Percentiles rank a stretch among this genome's conserved stretches.
Evolutionary conservation across 2,888 invertebrate genomes (phyloP).

Genomic region (Synanthedon vespiformis): DNA sequence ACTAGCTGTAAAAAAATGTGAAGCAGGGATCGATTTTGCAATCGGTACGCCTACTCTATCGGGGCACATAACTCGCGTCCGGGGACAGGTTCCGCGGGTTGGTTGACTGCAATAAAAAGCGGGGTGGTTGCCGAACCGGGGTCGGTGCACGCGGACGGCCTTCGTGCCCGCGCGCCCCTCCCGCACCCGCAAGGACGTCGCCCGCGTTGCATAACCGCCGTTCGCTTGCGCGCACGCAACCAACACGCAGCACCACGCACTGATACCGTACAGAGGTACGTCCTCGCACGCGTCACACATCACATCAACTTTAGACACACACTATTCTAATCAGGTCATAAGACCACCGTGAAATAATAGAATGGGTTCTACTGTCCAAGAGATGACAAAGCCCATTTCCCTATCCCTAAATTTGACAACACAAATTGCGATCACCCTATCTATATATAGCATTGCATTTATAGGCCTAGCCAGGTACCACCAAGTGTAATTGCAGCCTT

Average conservation of each 20-base stretch:
- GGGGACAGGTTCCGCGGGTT: slow-evolving; percentile 34
- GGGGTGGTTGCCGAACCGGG: slow-evolving; percentile 30
- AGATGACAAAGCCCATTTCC: too few species aligned
- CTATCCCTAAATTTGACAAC: too few species aligned
- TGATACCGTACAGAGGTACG: slow-evolving; percentile 4
- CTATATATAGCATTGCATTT: too few species aligned
- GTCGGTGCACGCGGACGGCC: slow-evolving; percentile 57
- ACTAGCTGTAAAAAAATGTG: too few species aligned
- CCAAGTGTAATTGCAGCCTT: too few species aligned
- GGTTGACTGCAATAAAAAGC: slow-evolving; percentile 26
- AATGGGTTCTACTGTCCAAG: too few species aligned
- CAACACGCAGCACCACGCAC: slow-evolving; percentile 5
- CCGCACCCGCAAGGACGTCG: slow-evolving; percentile 52
- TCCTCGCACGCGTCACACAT: neutral
- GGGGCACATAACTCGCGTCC: slow-evolving; percentile 29
- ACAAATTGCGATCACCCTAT: too few species aligned
- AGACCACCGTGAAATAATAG: too few species aligned
- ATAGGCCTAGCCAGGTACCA: too few species aligned
- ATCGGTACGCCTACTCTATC: slow-evolving; percentile 37
- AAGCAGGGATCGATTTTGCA: slow-evolving; percentile 6
- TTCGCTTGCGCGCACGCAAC: slow-evolving; percentile 29
- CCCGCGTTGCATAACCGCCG: slow-evolving; percentile 53
- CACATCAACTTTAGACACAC: too few species aligned
- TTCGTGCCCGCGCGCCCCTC: slow-evolving; percentile 39
- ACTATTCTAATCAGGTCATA: too few species aligned